These are phyloP conservation scores for Petromus typicus DNA, from an alignment of 2,113 vertebrate species.

Conservation along the genomic window DNA sequence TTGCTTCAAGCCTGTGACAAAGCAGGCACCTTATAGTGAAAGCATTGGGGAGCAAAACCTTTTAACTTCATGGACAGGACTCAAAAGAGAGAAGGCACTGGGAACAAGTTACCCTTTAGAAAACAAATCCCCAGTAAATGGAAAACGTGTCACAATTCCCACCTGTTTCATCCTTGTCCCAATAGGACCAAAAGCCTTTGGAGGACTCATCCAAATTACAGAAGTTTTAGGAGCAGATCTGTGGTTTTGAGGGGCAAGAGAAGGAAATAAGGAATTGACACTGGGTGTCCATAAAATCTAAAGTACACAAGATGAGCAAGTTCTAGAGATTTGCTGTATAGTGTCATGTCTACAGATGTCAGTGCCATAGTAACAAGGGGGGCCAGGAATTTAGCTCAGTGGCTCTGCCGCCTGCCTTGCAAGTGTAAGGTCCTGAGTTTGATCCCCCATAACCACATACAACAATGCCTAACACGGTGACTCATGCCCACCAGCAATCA, in stretches of 20 bases:
- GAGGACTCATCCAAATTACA: background rate
- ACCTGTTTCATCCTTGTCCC: background rate
- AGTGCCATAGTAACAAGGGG: too few relatives aligned
- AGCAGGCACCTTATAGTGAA: background rate
- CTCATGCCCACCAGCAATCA: too few relatives aligned
- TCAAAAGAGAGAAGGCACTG: background rate
- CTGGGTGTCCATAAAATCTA: background rate
- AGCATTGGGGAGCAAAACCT: background rate
- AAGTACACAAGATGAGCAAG: background rate
- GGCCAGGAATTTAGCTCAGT: too few relatives aligned
- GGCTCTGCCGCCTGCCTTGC: too few relatives aligned
- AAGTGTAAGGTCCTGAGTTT: too few relatives aligned
- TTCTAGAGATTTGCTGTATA: background rate
- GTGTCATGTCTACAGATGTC: background rate
- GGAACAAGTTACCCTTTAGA: background rate
- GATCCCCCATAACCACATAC: too few relatives aligned
- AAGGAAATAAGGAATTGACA: background rate
- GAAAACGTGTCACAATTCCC: background rate
- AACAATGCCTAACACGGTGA: too few relatives aligned
- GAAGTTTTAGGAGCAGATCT: background rate
- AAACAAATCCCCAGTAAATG: background rate
- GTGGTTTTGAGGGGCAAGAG: background rate
- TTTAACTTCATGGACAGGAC: background rate
- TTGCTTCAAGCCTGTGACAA: background rate
- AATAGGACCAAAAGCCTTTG: background rate